Evolutionary conservation across 30 jellyfish, hydroid and myxozoan species (phyloP), one percentile per base, ranked within the genome.

Genomic region (Aurelia sp.): DNA sequence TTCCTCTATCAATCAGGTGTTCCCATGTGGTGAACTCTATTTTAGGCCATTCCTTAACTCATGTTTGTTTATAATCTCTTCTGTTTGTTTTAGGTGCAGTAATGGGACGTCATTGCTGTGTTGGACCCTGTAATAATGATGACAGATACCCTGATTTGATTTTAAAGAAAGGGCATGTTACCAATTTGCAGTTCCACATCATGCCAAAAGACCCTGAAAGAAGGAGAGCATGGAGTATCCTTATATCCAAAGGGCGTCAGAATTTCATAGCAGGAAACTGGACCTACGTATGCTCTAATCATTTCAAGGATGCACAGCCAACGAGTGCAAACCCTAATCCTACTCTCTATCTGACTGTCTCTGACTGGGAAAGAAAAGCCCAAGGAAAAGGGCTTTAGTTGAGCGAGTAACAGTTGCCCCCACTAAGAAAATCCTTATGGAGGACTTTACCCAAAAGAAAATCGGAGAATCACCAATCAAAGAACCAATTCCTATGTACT

Each of bases 81-180:
- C 55, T 44, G 55, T 12, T 44, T 44, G 55, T 44, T 44, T 44
- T 44, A 44, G 55, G 15, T 44, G 55, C 55, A 44, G 55, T 8
- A 44, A 73, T 58, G 85, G 85, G 85, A 47, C 51, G 55, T 51
- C 52, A 73, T 69, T 35, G 85, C 15, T 77, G 88, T 51, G 91
- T 82, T 52, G 91, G 91, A 40, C 67, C 66, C 20, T 82, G 91
- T 19, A 63, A 82, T 27, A 82, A 82, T 31, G 91, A 82, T 53
- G 71, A 61, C 48, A 48, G 91, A 40, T 82, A 82, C 62, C 91
- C 78, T 1, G 86, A 69, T 51, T 17, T 58, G 62, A 21, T 30
- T 41, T 19, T 77, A 11, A 77, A 30, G 21, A n/a, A 21, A 20
- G 62, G 76, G 37, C 80, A 77, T 77, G 88, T 77, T 58, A n/a